A percentile compares a stretch with the other conserved stretches of the same genome.
These are phyloP conservation scores for Chymomyza caudatula DNA, from an alignment of 2,888 invertebrate genomes.

Conservation along the genomic window DNA sequence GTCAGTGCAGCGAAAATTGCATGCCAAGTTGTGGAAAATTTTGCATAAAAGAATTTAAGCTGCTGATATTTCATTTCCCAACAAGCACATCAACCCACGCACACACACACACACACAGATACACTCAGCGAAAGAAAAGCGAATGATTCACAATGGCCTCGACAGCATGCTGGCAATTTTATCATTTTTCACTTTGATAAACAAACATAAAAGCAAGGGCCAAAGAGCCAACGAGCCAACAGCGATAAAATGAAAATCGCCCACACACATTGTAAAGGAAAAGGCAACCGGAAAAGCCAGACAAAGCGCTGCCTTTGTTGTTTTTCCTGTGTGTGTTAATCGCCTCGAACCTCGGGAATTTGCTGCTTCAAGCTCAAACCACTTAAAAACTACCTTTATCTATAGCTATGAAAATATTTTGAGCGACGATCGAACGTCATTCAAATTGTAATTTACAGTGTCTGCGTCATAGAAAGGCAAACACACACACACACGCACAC, in stretches of 20 bases:
- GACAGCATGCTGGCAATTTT: conserved; percentile 47
- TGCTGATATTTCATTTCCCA: conserved; percentile 4
- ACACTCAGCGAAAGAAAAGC: neutral
- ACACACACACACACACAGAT: neutral
- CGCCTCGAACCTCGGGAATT: conserved; percentile 7
- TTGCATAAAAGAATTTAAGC: conserved; percentile 18
- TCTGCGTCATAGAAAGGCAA: conserved; percentile 5
- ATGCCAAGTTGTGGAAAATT: conserved; percentile 3
- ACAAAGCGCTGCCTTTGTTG: neutral
- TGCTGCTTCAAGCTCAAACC: neutral
- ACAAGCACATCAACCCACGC: neutral
- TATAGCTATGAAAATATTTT: neutral
- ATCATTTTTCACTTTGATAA: conserved; percentile 61
- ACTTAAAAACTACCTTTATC: neutral
- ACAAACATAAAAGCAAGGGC: conserved; percentile 47
- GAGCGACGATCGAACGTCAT: conserved; percentile 46
- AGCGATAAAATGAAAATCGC: conserved; percentile 1
- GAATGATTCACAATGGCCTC: conserved; percentile 23
- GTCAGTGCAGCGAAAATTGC: neutral
- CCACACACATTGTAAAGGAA: neutral
- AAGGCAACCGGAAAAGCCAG: neutral
- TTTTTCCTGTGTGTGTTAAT: conserved; percentile 39
- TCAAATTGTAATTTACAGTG: conserved; percentile 46
- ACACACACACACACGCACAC: neutral
- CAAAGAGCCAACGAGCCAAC: neutral